Percentiles rank a stretch among this genome's conserved stretches.
phyloP scores from a whole-genome alignment of 2,113 vertebrate genomes.

The Pongo pygmaeus region DNA sequence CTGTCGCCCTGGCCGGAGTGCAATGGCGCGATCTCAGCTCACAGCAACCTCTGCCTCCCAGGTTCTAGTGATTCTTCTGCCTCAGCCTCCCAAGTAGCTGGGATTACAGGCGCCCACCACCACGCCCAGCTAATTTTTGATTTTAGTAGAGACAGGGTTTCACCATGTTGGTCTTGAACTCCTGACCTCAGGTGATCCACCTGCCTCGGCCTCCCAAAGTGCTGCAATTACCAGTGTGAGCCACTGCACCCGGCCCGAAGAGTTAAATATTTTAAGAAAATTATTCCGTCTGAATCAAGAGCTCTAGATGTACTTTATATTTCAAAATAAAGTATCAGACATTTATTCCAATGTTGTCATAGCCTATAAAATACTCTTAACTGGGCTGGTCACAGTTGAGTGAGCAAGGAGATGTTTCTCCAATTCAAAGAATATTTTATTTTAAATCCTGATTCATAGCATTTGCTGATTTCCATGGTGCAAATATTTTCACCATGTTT shows the following conservation, averaged over 20 bases:
- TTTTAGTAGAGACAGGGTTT: no score
- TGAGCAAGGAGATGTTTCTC: not conserved
- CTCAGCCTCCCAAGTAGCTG: no score
- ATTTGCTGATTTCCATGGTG: not conserved
- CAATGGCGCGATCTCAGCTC: no score
- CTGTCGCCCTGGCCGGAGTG: no score
- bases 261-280: conserved; percentile 6
- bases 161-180: no score
- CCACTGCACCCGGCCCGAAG: not conserved
- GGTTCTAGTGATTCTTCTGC: no score
- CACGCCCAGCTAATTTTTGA: no score
- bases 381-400: not conserved
- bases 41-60: no score
- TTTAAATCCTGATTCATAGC: not conserved
- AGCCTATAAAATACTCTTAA: not conserved
- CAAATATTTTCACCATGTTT: not conserved
- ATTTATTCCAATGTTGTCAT: not conserved
- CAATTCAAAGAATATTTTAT: not conserved
- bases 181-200: no score
- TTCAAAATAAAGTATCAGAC: conserved; percentile 20
- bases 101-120: no score
- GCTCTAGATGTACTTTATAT: not conserved
- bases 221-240: no score
- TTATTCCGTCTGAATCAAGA: not conserved
- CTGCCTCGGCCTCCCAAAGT: no score